Evolutionary conservation across 2,113 vertebrate genomes (phyloP).

Genomic region (Chionomys nivalis): DNA sequence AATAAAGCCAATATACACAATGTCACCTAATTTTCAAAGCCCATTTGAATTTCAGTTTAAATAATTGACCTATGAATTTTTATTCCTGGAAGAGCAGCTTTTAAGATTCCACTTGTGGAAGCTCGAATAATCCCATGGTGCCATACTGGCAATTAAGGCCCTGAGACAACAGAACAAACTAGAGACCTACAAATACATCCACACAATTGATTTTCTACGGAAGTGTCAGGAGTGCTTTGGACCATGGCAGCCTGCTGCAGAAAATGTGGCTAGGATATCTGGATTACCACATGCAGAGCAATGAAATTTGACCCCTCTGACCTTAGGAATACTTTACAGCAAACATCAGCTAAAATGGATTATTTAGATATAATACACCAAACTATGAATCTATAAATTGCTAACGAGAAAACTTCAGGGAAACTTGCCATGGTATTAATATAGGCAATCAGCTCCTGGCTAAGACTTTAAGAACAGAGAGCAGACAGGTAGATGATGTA

Average conservation of each 20-base stretch:
- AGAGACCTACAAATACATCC: background rate
- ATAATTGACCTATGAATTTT: background rate
- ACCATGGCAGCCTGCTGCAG: background rate
- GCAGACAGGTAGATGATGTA: background rate
- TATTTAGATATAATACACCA: background rate
- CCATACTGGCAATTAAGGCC: background rate
- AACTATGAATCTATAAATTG: background rate
- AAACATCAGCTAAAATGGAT: background rate
- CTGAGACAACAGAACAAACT: background rate
- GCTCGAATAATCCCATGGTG: background rate
- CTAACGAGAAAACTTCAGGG: background rate
- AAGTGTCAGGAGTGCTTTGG: background rate
- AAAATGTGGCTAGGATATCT: background rate
- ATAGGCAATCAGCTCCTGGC: background rate
- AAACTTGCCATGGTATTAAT: background rate
- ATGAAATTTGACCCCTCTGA: background rate
- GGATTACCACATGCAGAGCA: background rate
- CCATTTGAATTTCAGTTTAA: conserved; percentile 12
- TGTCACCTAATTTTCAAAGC: background rate
- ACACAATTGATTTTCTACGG: background rate
- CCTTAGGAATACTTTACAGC: background rate
- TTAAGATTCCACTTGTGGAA: background rate
- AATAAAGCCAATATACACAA: conserved; percentile 2
- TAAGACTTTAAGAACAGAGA: background rate
- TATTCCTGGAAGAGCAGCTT: background rate